phyloP scores from a whole-genome alignment of 2,888 invertebrate genomes.

The Andrena chrysosceles region DNA sequence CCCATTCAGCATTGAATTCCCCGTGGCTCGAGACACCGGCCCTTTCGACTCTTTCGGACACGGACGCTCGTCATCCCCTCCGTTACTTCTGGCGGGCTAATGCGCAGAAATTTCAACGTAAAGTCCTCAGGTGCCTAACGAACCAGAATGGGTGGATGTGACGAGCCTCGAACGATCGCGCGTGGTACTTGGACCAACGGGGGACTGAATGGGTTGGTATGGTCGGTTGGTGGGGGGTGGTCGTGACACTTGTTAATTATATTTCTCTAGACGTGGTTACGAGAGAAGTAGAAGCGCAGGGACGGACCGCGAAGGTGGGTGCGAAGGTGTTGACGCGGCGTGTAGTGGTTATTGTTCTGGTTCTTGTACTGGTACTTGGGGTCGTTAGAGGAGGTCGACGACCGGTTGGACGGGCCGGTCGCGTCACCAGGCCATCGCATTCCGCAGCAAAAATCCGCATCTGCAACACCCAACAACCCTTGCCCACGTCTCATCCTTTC shows the following conservation, averaged over 20 bases:
- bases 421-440: constrained; percentile 92
- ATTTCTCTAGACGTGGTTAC: constrained; percentile 73
- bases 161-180: background rate
- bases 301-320: constrained; percentile 85
- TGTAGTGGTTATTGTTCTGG: constrained; percentile 84
- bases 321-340: constrained; percentile 84
- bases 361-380: constrained; percentile 81
- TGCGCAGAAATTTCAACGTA: background rate
- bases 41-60: background rate
- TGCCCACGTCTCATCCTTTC: constrained; percentile 73
- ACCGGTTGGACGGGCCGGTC: constrained; percentile 84
- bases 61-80: background rate
- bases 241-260: constrained; percentile 63
- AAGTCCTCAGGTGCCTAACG: background rate
- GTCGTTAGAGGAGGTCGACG: constrained; percentile 79
- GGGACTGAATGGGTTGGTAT: constrained; percentile 3
- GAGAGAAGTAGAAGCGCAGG: constrained; percentile 75
- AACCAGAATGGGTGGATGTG: constrained; percentile 28
- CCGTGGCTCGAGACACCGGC: background rate
- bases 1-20: constrained; percentile 34
- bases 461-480: constrained; percentile 88
- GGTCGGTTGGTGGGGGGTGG: constrained; percentile 29
- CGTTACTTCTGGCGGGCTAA: background rate
- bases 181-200: no score
- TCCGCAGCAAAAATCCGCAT: constrained; percentile 96